Conservation (phyloP, 1,140 invertebrate species). For the Drosophila neocordata region DNA sequence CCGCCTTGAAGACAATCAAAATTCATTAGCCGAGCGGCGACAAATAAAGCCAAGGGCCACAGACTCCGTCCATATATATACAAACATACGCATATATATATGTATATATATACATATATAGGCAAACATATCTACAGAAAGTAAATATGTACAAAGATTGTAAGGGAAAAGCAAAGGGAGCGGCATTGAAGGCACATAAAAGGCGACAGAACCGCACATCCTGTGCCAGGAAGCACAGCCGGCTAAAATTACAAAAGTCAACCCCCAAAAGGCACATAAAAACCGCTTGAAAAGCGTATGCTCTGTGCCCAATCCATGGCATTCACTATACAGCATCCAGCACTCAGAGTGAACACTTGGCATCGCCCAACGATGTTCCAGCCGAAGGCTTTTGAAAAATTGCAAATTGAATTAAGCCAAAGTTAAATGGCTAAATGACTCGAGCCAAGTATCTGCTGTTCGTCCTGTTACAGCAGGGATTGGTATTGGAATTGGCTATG, state of each 20-base stretch:
- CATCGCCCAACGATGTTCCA: slow-evolving; percentile 29
- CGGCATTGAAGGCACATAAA: slow-evolving; percentile 54
- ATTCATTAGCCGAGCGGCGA: slow-evolving; percentile 74
- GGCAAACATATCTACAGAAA: slow-evolving; percentile 16
- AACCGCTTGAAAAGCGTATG: slow-evolving; percentile 76
- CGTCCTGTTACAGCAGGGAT: neutral
- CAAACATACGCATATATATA: neutral
- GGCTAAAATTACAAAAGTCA: slow-evolving; percentile 78
- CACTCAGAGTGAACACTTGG: slow-evolving; percentile 14
- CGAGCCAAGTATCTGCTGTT: slow-evolving; percentile 60
- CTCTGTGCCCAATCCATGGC: slow-evolving; percentile 24
- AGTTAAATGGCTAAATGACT: slow-evolving; percentile 82
- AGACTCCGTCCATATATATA: neutral
- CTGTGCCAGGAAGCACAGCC: slow-evolving; percentile 72
- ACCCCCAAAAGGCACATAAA: slow-evolving; percentile 74
- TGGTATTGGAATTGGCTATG: slow-evolving; percentile 18
- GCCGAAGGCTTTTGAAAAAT: slow-evolving; percentile 78
- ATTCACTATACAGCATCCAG: slow-evolving; percentile 32
- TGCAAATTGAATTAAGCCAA: slow-evolving; percentile 83
- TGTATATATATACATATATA: neutral
- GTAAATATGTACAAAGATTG: slow-evolving; percentile 63
- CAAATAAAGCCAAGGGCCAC: slow-evolving; percentile 72
- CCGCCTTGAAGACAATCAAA: slow-evolving; percentile 68
- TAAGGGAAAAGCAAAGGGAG: neutral
- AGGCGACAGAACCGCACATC: slow-evolving; percentile 78